Evolutionary conservation across 53 echinoderm and acorn worm species (phyloP), one percentile per base, ranked within the genome.

Genomic region (Zoroaster sp.): DNA sequence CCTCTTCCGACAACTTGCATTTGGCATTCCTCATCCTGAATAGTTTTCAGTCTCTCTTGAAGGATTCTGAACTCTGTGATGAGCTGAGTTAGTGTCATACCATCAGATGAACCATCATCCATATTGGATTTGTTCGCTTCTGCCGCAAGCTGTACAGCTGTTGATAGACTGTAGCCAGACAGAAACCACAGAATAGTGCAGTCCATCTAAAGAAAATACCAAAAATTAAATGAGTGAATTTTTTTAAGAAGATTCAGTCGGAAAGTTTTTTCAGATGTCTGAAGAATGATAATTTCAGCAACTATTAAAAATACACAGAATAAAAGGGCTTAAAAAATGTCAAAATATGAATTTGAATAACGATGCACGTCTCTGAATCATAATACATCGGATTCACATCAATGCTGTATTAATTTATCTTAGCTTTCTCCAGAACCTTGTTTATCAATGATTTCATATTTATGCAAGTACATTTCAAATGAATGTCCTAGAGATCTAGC

Each of bases 101-200:
- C 87, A 8, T 73, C 43, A 3, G 51, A 14, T 10, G 87, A 71
- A 35, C 86, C 91, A 0, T 39, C 33, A 20, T 80, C 83, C 47
- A 88, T 38, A 12, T 52, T 88, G 25, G 70, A 75, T 28, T 83
- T 92, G 43, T 80, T 89, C 28, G 91, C 89, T 69, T 93, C 72
- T 11, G 88, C 63, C 0, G 95, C 95, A 18, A 97, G 91, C 71
- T 90, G 95, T 8, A 94, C 94, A 7, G 92, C 93, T 18, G 95
- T 91, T 17, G 88, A 89, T 37, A 95, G 86, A 71, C 92, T 97
- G 73, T 97, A 92, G 28, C 97, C 97, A 39, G 94, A 95, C 14
- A 95, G 88, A 70, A 94, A 97, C 95, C 95, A 97, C 35, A 95
- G 83, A 17, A 97, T 88, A 34, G 93, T 93, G 79, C 93, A 95